These are phyloP conservation scores for Dolomedes plantarius DNA, from an alignment of 2,888 invertebrate genomes.

Conservation along the genomic window DNA sequence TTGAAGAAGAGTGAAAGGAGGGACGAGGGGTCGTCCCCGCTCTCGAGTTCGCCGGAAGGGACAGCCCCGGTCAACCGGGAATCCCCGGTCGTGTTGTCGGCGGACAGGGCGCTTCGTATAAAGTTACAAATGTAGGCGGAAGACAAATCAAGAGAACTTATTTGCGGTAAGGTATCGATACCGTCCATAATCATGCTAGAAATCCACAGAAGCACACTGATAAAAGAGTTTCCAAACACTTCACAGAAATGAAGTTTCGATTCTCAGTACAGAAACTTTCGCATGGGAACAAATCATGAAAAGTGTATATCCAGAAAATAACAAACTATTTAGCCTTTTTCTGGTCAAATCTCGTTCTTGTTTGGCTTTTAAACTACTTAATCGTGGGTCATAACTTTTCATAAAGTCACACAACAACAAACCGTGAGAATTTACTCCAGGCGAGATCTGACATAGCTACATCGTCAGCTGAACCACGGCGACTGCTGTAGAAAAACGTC, in stretches of 20 bases:
- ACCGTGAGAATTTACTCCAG: neutral
- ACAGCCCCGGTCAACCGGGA: constrained; percentile 32
- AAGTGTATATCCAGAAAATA: constrained; percentile 9
- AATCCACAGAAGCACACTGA: neutral
- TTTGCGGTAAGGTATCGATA: constrained; percentile 82
- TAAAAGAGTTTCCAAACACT: neutral
- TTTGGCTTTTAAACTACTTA: neutral
- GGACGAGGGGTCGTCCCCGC: constrained; percentile 35
- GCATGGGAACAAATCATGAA: no score
- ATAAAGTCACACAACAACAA: neutral
- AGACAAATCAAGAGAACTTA: constrained; percentile 37
- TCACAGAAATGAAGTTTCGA: neutral
- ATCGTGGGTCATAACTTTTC: neutral
- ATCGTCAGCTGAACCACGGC: constrained; percentile 50
- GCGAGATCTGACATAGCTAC: constrained; percentile 35
- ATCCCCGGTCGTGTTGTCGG: constrained; percentile 31
- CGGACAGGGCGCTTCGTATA: constrained; percentile 43
- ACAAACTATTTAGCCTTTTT: no score
- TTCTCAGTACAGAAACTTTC: neutral
- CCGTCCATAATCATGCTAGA: constrained; percentile 92
- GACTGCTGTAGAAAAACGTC: constrained; percentile 26
- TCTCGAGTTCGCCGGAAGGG: constrained; percentile 40
- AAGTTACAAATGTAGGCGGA: constrained; percentile 40
- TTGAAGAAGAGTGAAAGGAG: constrained; percentile 25
- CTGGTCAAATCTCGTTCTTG: no score